Evolutionary conservation across 2,113 vertebrate species (phyloP).

Genomic region (Cinclus cinclus): DNA sequence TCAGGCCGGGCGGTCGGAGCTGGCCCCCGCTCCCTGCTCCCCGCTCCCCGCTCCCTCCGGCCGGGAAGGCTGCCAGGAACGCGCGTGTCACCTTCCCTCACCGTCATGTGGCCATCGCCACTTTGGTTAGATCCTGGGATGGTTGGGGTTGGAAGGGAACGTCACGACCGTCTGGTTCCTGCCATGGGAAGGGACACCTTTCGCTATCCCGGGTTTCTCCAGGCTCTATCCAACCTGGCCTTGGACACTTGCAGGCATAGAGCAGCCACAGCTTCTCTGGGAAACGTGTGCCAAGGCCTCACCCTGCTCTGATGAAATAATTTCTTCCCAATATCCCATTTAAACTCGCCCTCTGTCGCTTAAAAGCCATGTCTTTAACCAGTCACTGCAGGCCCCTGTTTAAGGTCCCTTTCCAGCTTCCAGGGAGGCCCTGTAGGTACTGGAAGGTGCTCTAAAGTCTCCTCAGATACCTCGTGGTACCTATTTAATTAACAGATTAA

Average conservation of each 20-base stretch:
- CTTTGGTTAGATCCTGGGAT: accelerated
- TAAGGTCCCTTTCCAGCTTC: neutral
- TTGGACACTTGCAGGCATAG: neutral
- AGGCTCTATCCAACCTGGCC: neutral
- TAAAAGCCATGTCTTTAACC: neutral
- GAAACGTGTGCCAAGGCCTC: neutral
- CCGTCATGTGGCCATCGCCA: accelerated
- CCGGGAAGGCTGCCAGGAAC: accelerated
- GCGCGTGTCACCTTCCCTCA: accelerated
- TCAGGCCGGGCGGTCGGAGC: accelerated
- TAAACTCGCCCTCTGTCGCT: neutral
- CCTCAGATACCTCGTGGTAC: neutral
- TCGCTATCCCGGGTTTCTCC: neutral
- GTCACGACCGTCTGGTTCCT: neutral
- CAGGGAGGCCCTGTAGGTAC: too few relatives aligned
- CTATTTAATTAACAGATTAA: neutral
- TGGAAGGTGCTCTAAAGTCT: neutral
- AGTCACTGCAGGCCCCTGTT: neutral
- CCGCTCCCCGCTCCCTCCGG: accelerated
- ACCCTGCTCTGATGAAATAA: neutral
- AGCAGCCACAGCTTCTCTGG: neutral
- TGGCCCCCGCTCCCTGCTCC: accelerated
- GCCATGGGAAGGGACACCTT: neutral
- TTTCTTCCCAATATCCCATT: neutral
- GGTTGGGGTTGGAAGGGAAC: neutral